phyloP scores from a whole-genome alignment of 2,888 invertebrate genomes.

The Pardosa pseudoannulata region DNA sequence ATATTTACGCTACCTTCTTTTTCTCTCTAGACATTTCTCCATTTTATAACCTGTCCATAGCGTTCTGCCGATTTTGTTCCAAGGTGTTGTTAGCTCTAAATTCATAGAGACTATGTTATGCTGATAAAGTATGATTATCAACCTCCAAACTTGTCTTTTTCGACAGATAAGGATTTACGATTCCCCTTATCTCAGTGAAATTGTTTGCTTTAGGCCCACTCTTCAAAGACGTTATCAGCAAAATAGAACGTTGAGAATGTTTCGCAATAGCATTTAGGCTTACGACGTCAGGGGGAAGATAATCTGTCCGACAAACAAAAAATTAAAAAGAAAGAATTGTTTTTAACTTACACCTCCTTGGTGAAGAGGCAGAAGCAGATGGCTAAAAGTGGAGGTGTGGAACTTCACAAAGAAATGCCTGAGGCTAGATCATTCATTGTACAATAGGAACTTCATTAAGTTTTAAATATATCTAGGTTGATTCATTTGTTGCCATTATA shows the following conservation, averaged over 20 bases:
- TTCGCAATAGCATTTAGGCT: slow-evolving; percentile 44
- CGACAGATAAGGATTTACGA: slow-evolving; percentile 68
- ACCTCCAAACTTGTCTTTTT: slow-evolving; percentile 51
- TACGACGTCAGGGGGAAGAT: slow-evolving; percentile 26
- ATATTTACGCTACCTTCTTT: neutral
- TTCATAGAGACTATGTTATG: slow-evolving; percentile 15
- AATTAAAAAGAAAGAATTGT: neutral
- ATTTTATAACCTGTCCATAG: neutral
- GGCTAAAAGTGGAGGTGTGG: neutral
- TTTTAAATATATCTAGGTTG: too few relatives aligned
- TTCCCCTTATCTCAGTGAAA: slow-evolving; percentile 56
- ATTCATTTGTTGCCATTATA: too few relatives aligned
- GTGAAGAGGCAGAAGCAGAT: neutral
- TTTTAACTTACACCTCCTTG: neutral
- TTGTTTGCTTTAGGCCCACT: slow-evolving; percentile 68
- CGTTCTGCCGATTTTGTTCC: neutral
- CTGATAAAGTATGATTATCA: slow-evolving; percentile 54
- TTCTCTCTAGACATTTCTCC: neutral
- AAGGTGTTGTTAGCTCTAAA: neutral
- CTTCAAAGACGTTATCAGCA: slow-evolving; percentile 65
- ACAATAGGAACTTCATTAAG: too few relatives aligned
- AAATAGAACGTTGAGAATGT: slow-evolving; percentile 58
- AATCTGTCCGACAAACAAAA: neutral
- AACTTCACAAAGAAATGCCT: too few relatives aligned
- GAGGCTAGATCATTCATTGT: too few relatives aligned